Evolutionary conservation across 2,888 invertebrate genomes (phyloP).

Genomic region (Salticus scenicus): DNA sequence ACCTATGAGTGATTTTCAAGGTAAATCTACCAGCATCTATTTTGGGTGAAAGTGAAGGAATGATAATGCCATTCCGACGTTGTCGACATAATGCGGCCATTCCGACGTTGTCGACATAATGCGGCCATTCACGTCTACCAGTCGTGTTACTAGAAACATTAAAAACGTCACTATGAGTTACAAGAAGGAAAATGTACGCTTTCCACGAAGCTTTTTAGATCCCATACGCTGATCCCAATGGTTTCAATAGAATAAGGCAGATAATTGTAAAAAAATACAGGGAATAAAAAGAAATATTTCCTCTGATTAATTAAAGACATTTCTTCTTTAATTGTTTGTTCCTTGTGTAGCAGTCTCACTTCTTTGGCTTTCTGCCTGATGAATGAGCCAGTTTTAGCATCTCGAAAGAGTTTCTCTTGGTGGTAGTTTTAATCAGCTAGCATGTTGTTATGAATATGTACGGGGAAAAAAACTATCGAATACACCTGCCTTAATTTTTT

Average conservation of each 20-base stretch:
- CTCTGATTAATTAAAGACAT: slow-evolving; percentile 1
- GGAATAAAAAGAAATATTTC: neutral
- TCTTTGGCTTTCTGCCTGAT: neutral
- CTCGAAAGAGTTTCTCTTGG: neutral
- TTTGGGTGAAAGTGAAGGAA: neutral
- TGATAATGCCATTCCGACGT: too few relatives aligned
- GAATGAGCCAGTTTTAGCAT: neutral
- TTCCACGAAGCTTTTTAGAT: neutral
- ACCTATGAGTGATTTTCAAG: neutral
- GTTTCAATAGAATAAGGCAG: neutral
- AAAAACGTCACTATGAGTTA: neutral
- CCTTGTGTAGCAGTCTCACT: neutral
- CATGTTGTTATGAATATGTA: neutral
- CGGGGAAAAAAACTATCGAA: neutral
- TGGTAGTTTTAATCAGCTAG: neutral
- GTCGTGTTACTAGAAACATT: neutral
- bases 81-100: neutral
- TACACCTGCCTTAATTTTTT: neutral
- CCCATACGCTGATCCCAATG: neutral
- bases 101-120: neutral
- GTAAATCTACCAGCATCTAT: neutral
- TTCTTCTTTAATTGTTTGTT: slow-evolving; percentile 1
- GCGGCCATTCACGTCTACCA: too few relatives aligned
- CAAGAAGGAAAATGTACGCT: too few relatives aligned
- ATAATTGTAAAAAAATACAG: neutral